phyloP scores from a whole-genome alignment of 2,113 vertebrate species.

The Calidris pygmaea region DNA sequence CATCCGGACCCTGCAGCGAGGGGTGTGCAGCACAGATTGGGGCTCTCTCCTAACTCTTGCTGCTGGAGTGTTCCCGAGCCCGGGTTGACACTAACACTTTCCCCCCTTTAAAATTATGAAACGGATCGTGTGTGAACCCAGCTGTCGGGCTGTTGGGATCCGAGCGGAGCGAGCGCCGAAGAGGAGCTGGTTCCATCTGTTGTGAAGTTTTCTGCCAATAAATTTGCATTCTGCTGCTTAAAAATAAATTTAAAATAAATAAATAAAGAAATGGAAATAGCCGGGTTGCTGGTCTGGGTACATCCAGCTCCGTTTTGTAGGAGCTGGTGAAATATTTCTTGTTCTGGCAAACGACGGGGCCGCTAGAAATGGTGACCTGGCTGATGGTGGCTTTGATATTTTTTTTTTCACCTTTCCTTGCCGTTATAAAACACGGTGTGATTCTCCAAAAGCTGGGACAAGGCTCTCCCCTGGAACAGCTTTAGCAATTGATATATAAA shows the following conservation, averaged over 20 bases:
- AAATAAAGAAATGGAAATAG: too few species aligned
- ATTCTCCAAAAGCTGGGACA: background rate
- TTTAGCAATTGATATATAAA: background rate
- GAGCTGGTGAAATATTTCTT: background rate
- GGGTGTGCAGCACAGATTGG: fast-evolving
- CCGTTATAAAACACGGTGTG: fast-evolving
- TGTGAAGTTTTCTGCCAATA: background rate
- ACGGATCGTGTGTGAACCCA: background rate
- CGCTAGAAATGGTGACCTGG: background rate
- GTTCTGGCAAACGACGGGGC: background rate
- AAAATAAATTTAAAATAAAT: background rate
- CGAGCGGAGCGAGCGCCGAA: background rate
- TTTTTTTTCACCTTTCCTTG: background rate
- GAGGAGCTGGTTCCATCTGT: background rate
- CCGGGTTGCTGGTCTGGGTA: background rate
- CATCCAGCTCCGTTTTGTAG: background rate
- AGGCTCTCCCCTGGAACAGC: background rate
- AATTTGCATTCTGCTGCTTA: background rate
- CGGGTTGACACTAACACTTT: background rate
- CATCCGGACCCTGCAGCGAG: background rate
- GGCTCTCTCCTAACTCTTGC: fast-evolving
- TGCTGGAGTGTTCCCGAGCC: background rate
- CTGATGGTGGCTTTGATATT: background rate
- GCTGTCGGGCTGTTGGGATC: background rate
- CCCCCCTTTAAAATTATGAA: background rate